phyloP scores from a whole-genome alignment of 2,797 vertebrate genomes.

The Paramormyrops hopkinsi region DNA sequence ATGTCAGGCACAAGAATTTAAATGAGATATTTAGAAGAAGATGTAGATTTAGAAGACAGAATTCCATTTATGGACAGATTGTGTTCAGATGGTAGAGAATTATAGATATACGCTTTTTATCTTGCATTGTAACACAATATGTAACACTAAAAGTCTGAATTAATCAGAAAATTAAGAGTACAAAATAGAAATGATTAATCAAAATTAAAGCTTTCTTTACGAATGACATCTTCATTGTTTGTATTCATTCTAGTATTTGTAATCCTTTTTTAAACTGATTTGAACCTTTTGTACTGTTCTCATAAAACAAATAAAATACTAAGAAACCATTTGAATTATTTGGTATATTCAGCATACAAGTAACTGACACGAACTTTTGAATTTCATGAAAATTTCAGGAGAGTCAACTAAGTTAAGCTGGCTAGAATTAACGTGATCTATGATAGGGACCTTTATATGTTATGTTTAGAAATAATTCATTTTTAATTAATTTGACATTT shows the following conservation, averaged over 20 bases:
- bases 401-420: not conserved
- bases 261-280: not conserved
- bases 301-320: not conserved
- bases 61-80: not conserved
- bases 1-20: not conserved
- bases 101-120: not conserved
- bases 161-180: not conserved
- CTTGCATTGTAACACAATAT: not conserved
- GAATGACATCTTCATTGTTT: not conserved
- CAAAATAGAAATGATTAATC: not conserved
- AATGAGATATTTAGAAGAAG: not conserved
- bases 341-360: not conserved
- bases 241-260: not conserved
- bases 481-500: not conserved
- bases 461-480: not conserved
- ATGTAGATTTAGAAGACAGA: not conserved
- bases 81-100: not conserved
- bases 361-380: not conserved
- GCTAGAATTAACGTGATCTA: not conserved
- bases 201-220: not conserved
- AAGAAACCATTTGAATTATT: not conserved
- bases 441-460: not conserved
- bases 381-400: not conserved
- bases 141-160: not conserved
- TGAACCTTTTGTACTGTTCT: not conserved